These are phyloP conservation scores for Drosophila sulfurigaster DNA, from an alignment of 1,140 invertebrate species.

Conservation along the genomic window DNA sequence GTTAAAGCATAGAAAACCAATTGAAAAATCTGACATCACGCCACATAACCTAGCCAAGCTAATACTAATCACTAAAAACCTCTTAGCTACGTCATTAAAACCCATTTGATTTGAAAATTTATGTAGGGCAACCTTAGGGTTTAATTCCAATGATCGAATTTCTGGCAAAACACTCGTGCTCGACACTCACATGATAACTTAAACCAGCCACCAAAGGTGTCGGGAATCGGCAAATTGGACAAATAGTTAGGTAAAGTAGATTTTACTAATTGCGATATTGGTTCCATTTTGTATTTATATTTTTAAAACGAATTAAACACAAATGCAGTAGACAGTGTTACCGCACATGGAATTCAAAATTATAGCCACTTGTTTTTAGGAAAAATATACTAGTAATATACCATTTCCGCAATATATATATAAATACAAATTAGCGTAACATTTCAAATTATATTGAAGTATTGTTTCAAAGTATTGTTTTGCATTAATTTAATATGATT, in stretches of 20 bases:
- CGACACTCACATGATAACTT: conserved; percentile 89
- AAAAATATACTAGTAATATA: not conserved
- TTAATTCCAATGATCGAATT: conserved; percentile 44
- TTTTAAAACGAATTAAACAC: conserved; percentile 13
- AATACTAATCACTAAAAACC: not conserved
- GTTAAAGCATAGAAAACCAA: conserved; percentile 2
- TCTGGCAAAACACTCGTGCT: not conserved
- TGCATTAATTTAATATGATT: too few relatives aligned
- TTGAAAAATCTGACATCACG: conserved; percentile 5
- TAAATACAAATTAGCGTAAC: too few relatives aligned
- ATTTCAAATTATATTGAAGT: too few relatives aligned
- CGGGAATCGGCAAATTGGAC: conserved; percentile 90
- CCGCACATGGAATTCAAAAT: not conserved
- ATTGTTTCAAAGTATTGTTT: too few relatives aligned
- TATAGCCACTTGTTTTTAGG: not conserved
- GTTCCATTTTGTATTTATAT: conserved; percentile 87
- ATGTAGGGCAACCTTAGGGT: conserved; percentile 39
- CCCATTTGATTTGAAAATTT: not conserved
- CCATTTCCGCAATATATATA: not conserved
- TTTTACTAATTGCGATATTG: conserved; percentile 90
- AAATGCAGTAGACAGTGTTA: conserved; percentile 34
- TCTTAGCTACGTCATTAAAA: conserved; percentile 6
- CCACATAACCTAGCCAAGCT: not conserved
- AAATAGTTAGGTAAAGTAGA: conserved; percentile 91
- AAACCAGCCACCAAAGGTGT: conserved; percentile 92